Conservation (phyloP, 2,888 invertebrate genomes). For the Cheilosia urbana region DNA sequence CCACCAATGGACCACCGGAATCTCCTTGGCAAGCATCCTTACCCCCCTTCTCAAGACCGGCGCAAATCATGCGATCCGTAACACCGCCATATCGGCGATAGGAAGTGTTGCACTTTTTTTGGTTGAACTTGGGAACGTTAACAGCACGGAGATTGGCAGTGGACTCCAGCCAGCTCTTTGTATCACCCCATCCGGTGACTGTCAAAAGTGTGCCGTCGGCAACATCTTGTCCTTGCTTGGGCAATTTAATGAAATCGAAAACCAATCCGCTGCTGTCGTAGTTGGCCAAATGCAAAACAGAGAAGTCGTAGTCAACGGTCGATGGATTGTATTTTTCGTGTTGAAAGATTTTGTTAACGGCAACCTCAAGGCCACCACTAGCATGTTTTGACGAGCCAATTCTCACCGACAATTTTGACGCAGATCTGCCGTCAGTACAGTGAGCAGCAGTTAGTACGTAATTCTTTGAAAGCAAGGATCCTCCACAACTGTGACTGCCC, state of each 20-base stretch:
- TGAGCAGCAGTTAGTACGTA: slow-evolving; percentile 84
- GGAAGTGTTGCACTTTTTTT: slow-evolving; percentile 77
- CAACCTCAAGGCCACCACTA: slow-evolving; percentile 81
- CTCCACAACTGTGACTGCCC: slow-evolving; percentile 84
- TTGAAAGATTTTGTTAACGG: slow-evolving; percentile 79
- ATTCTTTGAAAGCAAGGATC: slow-evolving; percentile 81
- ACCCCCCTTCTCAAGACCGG: slow-evolving; percentile 79
- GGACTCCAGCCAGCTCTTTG: slow-evolving; percentile 77
- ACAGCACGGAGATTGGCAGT: slow-evolving; percentile 77
- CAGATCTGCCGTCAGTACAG: slow-evolving; percentile 79
- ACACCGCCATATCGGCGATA: slow-evolving; percentile 78
- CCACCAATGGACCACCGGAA: slow-evolving; percentile 81
- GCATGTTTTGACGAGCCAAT: slow-evolving; percentile 81
- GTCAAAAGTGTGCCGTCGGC: slow-evolving; percentile 77
- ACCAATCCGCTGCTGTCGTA: slow-evolving; percentile 76
- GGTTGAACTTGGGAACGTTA: slow-evolving; percentile 79
- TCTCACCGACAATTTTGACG: slow-evolving; percentile 79
- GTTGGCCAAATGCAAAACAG: slow-evolving; percentile 81
- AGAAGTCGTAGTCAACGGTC: slow-evolving; percentile 83
- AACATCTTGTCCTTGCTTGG: slow-evolving; percentile 77
- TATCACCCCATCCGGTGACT: slow-evolving; percentile 82
- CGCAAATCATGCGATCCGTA: slow-evolving; percentile 81
- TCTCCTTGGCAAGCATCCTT: slow-evolving; percentile 82
- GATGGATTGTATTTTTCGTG: slow-evolving; percentile 81
- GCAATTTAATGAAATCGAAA: slow-evolving; percentile 77